These are phyloP conservation scores for Catamblyrhynchus diadema DNA, from an alignment of 2,797 vertebrate genomes.

Conservation along the genomic window DNA sequence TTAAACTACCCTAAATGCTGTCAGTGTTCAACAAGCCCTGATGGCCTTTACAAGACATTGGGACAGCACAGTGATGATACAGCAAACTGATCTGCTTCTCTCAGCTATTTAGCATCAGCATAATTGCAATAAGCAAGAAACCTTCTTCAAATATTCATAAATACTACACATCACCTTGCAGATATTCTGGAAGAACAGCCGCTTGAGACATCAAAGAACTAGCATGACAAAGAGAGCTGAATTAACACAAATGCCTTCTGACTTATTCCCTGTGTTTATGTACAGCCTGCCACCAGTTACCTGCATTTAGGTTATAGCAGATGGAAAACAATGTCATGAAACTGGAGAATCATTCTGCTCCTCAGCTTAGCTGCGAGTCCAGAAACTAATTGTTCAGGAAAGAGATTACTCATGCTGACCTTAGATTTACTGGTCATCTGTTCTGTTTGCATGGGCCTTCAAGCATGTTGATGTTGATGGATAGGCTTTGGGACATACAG, in stretches of 20 bases:
- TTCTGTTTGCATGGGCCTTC: not conserved
- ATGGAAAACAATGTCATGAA: not conserved
- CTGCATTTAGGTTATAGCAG: not conserved
- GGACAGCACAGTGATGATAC: not conserved
- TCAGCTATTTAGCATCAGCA: not conserved
- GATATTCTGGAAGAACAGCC: not conserved
- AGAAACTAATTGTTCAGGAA: not conserved
- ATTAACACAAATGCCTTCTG: not conserved
- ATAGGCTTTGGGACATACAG: not conserved
- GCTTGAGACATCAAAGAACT: not conserved
- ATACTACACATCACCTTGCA: not conserved
- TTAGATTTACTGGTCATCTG: not conserved
- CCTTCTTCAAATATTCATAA: constrained; percentile 7
- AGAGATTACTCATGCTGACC: not conserved
- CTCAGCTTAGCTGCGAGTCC: not conserved
- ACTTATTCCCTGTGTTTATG: not conserved
- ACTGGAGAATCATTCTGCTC: not conserved
- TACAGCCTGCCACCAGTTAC: not conserved
- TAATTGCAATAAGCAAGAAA: not conserved
- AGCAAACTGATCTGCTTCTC: not conserved
- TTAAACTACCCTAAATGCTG: not conserved
- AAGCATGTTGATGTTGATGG: not conserved
- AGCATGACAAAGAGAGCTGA: not conserved
- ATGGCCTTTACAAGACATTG: not conserved
- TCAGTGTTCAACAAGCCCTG: not conserved